phyloP scores from a whole-genome alignment of 2,888 invertebrate species.

The Tuberolachnus salignus region DNA sequence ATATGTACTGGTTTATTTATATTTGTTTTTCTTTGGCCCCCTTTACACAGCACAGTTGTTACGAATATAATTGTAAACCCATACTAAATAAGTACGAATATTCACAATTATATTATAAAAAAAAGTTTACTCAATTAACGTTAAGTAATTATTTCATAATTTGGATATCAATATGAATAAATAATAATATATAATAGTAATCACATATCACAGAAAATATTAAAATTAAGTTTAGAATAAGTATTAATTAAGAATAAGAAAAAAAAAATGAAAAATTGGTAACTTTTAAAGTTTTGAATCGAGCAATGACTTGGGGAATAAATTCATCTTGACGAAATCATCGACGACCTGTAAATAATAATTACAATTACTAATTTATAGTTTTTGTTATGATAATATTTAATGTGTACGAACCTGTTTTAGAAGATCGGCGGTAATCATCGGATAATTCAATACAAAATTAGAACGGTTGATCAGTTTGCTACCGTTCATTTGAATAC shows the following conservation, averaged over 20 bases:
- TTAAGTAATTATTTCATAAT: slow-evolving; percentile 2
- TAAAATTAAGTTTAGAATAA: slow-evolving; percentile 32
- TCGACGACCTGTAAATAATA: slow-evolving; percentile 70
- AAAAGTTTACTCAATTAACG: not conserved
- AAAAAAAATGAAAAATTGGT: slow-evolving; percentile 5
- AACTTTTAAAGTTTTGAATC: slow-evolving; percentile 24
- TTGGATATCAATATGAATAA: slow-evolving; percentile 24
- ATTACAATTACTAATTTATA: not conserved
- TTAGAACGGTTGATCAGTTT: slow-evolving; percentile 69
- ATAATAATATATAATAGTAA: slow-evolving; percentile 39
- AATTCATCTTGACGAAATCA: slow-evolving; percentile 80
- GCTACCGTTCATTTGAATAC: slow-evolving; percentile 75
- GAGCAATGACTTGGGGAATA: slow-evolving; percentile 70
- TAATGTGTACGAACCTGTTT: slow-evolving; percentile 37
- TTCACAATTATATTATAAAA: not conserved
- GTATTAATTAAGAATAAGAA: slow-evolving; percentile 10
- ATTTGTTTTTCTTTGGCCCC: slow-evolving; percentile 47
- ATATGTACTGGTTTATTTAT: not conserved
- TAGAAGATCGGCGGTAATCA: slow-evolving; percentile 41
- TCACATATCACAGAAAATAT: slow-evolving; percentile 46
- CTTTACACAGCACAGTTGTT: slow-evolving; percentile 21
- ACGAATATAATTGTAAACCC: slow-evolving; percentile 22
- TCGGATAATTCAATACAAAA: slow-evolving; percentile 63
- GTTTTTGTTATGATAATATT: not conserved
- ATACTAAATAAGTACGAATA: slow-evolving; percentile 1